Conservation (phyloP, 2,113 vertebrate species). For the Sisor rabdophorus region DNA sequence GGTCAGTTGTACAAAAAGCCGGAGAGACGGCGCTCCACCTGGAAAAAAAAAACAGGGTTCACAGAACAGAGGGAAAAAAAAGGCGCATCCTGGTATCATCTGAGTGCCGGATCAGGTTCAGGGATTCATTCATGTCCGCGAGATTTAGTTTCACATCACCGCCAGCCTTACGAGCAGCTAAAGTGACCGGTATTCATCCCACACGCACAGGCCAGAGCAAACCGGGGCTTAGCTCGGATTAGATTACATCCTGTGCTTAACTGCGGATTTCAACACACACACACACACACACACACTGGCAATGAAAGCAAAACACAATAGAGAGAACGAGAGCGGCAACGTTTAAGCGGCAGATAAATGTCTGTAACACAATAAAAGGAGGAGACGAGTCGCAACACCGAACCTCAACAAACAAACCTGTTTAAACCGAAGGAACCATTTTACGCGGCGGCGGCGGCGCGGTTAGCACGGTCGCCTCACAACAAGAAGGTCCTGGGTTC, state of each 20-base stretch:
- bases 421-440: background rate
- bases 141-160: slow-evolving; percentile 68
- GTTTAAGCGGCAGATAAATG: slow-evolving; percentile 11
- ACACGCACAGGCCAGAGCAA: slow-evolving; percentile 29
- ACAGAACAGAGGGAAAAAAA: slow-evolving; percentile 47
- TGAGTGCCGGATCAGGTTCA: slow-evolving; percentile 61
- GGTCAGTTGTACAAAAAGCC: slow-evolving; percentile 26
- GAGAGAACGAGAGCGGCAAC: background rate
- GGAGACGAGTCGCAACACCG: slow-evolving; percentile 11
- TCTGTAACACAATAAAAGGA: slow-evolving; percentile 4
- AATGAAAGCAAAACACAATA: slow-evolving; percentile 6
- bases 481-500: too few relatives aligned
- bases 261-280: slow-evolving; percentile 23
- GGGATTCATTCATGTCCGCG: slow-evolving; percentile 60
- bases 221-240: slow-evolving; percentile 30
- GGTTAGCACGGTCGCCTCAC: too few relatives aligned
- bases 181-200: slow-evolving; percentile 45
- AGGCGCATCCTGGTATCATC: slow-evolving; percentile 56
- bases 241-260: slow-evolving; percentile 39
- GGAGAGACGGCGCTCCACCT: background rate
- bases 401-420: slow-evolving; percentile 12
- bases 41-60: slow-evolving; percentile 15
- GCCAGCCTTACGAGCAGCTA: slow-evolving; percentile 60
- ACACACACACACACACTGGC: slow-evolving; percentile 1
- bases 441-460: too few relatives aligned